Evolutionary conservation across 1,140 invertebrate genomes (phyloP).

Genomic region (Macrobrachium rosenbergii): DNA sequence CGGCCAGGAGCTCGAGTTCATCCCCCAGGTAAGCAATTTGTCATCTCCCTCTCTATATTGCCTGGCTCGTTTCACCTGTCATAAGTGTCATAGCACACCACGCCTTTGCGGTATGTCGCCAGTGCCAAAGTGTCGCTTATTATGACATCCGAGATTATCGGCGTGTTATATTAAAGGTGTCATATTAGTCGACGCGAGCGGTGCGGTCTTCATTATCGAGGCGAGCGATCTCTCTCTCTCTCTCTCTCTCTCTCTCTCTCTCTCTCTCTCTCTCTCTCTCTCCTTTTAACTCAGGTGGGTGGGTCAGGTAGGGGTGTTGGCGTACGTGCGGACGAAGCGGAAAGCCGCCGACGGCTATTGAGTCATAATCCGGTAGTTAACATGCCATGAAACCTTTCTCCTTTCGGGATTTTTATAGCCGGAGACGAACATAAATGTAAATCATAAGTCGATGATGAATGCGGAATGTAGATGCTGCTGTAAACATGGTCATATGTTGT

Average conservation of each 20-base stretch:
- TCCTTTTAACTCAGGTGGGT: not conserved
- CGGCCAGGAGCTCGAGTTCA: not conserved
- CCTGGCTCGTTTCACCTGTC: conserved; percentile 20
- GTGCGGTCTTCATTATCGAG: not conserved
- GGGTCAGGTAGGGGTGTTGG: not conserved
- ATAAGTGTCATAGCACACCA: conserved; percentile 14
- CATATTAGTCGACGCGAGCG: conserved; percentile 10
- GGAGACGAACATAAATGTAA: too few relatives aligned
- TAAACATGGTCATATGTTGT: too few relatives aligned
- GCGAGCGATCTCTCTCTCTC: conserved; percentile 16
- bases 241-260: conserved; percentile 40
- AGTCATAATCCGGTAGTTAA: too few relatives aligned
- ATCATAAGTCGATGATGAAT: too few relatives aligned
- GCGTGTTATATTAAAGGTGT: not conserved
- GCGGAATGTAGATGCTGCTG: too few relatives aligned
- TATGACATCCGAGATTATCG: conserved; percentile 16
- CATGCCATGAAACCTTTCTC: too few relatives aligned
- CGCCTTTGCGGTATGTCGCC: conserved; percentile 7
- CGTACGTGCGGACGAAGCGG: too few relatives aligned
- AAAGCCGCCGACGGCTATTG: too few relatives aligned
- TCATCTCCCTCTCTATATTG: not conserved
- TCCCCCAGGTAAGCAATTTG: conserved; percentile 9
- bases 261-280: conserved; percentile 37
- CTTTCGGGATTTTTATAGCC: too few relatives aligned
- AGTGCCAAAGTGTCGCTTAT: conserved; percentile 11